Percentiles rank a stretch among this genome's conserved stretches.
Conservation (phyloP, 2,113 vertebrate genomes). For the Piprites chloris region DNA sequence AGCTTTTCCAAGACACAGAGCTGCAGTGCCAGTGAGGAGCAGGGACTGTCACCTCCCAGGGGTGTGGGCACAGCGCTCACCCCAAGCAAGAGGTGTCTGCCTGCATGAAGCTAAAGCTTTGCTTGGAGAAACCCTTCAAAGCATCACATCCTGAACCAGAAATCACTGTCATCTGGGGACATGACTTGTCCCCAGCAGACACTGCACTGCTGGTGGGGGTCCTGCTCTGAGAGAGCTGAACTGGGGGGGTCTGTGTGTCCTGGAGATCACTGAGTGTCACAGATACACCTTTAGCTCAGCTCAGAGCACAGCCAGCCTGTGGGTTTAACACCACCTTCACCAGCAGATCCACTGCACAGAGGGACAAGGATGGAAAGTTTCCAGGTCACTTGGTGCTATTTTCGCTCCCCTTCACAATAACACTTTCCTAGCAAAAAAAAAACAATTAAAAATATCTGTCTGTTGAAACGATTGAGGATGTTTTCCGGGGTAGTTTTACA, state of each 20-base stretch:
- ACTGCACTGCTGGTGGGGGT: too few relatives aligned
- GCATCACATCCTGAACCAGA: accelerated
- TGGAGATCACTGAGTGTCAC: not conserved
- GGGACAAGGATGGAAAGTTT: too few relatives aligned
- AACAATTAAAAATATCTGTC: accelerated
- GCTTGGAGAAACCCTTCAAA: not conserved
- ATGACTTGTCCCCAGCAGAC: accelerated
- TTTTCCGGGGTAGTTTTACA: not conserved
- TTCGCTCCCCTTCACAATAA: not conserved
- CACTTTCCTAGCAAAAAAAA: not conserved
- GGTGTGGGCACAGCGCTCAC: accelerated
- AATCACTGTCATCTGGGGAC: accelerated
- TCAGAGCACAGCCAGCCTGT: too few relatives aligned
- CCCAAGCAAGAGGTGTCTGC: accelerated
- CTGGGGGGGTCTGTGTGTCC: not conserved
- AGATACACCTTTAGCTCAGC: not conserved
- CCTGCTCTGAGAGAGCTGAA: not conserved
- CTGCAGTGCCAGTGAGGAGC: not conserved
- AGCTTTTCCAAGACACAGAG: not conserved
- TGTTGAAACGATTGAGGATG: accelerated
- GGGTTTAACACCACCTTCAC: too few relatives aligned
- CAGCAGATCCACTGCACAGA: accelerated
- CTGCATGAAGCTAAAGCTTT: not conserved
- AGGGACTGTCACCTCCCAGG: not conserved
- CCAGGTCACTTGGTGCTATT: too few relatives aligned